Evolutionary conservation across 2,797 vertebrate species (phyloP).

Genomic region (Hippoglossus hippoglossus): DNA sequence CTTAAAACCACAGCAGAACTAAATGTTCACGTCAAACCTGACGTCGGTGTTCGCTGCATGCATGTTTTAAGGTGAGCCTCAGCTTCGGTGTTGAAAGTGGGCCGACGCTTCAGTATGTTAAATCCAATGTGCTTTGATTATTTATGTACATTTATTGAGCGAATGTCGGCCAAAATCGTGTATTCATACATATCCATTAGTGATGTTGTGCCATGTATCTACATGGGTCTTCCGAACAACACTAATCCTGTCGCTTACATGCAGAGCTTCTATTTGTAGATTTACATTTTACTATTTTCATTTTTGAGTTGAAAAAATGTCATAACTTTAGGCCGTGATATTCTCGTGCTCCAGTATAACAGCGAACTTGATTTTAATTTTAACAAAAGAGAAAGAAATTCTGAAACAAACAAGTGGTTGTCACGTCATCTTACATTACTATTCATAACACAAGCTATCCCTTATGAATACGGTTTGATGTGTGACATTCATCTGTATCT

Average conservation of each 20-base stretch:
- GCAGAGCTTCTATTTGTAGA: conserved; percentile 22
- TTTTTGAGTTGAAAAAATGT: neutral
- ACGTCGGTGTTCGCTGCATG: conserved; percentile 13
- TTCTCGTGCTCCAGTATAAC: neutral
- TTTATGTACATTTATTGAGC: conserved; percentile 14
- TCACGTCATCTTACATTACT: neutral
- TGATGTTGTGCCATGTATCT: conserved; percentile 18
- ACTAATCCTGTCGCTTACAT: conserved; percentile 3
- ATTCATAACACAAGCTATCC: neutral
- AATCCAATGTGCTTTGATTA: neutral
- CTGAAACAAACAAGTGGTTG: neutral
- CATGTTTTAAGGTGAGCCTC: conserved; percentile 26
- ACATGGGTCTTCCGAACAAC: conserved; percentile 36
- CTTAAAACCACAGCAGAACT: neutral
- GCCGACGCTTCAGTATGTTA: conserved; percentile 7
- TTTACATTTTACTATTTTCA: neutral
- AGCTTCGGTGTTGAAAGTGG: conserved; percentile 12
- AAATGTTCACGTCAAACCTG: conserved; percentile 3
- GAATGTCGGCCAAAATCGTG: conserved; percentile 15
- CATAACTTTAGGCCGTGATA: neutral
- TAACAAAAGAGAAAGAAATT: neutral
- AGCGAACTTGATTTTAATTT: neutral
- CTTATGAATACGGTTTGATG: conserved; percentile 6
- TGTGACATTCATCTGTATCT: neutral
- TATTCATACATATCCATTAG: conserved; percentile 16